Conservation (phyloP, 2,113 vertebrate species). For the Addax nasomaculatus region DNA sequence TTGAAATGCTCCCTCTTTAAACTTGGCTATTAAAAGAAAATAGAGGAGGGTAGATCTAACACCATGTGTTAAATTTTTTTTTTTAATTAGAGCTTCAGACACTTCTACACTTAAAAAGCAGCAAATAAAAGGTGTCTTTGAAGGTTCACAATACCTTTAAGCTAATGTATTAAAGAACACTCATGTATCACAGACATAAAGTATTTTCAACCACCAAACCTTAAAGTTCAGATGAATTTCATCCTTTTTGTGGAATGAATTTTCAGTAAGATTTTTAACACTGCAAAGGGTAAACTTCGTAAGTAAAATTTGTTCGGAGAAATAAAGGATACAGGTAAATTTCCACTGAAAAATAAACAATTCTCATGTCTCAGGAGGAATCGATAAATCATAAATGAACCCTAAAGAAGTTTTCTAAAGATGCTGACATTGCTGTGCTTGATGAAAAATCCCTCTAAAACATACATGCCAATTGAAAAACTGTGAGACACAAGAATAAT, state of each 20-base stretch:
- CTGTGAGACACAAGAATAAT: neutral
- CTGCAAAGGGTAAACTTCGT: neutral
- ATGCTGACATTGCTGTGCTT: neutral
- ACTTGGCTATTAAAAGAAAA: conserved; percentile 9
- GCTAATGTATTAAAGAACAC: neutral
- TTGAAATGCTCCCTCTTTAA: conserved; percentile 51
- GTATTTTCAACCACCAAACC: neutral
- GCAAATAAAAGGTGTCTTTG: neutral
- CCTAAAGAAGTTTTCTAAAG: neutral
- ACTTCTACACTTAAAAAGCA: neutral
- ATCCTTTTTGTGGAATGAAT: neutral
- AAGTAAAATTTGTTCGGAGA: conserved; percentile 25
- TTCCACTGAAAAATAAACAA: conserved; percentile 5
- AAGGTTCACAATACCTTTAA: conserved; percentile 33
- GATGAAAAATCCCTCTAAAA: conserved; percentile 4
- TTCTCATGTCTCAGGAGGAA: conserved; percentile 5
- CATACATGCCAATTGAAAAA: neutral
- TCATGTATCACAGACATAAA: neutral
- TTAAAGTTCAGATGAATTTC: conserved; percentile 15
- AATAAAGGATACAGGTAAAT: neutral
- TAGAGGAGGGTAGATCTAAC: neutral
- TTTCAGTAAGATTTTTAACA: conserved; percentile 7
- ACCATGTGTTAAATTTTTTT: neutral
- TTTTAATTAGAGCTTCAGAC: neutral
- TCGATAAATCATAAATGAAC: conserved; percentile 7